These are phyloP conservation scores for Dascyllus trimaculatus DNA, from an alignment of 2,113 vertebrate genomes.

Conservation along the genomic window DNA sequence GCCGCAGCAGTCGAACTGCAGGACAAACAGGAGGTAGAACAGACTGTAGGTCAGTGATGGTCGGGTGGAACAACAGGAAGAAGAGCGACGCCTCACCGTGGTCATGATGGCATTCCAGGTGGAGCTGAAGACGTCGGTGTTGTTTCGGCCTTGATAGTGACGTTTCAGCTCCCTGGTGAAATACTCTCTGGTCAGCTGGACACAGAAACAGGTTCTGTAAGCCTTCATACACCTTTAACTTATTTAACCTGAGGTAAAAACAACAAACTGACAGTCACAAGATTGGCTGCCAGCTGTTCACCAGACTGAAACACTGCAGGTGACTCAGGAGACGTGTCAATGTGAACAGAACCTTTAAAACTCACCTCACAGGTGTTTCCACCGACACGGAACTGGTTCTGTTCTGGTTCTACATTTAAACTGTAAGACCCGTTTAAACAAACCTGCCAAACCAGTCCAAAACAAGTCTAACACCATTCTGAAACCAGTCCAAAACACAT, in stretches of 20 bases:
- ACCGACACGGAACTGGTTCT: too few relatives aligned
- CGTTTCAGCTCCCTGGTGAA: conserved; percentile 92
- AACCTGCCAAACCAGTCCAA: neutral
- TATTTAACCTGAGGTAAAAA: too few relatives aligned
- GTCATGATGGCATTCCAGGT: conserved; percentile 96
- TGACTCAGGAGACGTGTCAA: too few relatives aligned
- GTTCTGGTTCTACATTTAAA: too few relatives aligned
- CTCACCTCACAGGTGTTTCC: too few relatives aligned
- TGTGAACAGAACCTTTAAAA: too few relatives aligned
- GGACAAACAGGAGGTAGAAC: neutral
- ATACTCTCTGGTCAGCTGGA: conserved; percentile 92
- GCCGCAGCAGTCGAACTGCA: conserved; percentile 94
- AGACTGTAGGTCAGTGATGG: neutral
- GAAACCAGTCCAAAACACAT: neutral
- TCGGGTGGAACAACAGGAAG: neutral
- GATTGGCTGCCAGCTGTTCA: too few relatives aligned
- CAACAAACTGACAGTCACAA: too few relatives aligned
- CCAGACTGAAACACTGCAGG: too few relatives aligned
- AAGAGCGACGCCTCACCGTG: conserved; percentile 82
- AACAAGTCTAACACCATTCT: too few relatives aligned
- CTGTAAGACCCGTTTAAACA: too few relatives aligned
- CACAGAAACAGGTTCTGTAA: conserved; percentile 20
- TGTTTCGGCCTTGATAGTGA: conserved; percentile 91
- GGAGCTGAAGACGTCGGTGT: conserved; percentile 89
- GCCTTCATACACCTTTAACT: too few relatives aligned